These are phyloP conservation scores for Lithophane socia DNA, from an alignment of 2,888 invertebrate genomes.

Conservation along the genomic window DNA sequence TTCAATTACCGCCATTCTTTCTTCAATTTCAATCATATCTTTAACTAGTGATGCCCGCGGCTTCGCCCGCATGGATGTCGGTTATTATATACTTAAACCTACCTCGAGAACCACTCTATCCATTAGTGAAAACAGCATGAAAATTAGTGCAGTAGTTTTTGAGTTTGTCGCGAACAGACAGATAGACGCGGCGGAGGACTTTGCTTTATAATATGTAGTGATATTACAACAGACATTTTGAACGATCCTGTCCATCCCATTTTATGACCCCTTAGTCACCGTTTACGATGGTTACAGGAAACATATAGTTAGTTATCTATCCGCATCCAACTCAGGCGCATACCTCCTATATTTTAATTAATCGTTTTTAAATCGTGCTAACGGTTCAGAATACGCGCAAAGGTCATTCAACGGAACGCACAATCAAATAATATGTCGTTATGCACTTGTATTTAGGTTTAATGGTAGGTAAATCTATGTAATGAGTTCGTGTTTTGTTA, in stretches of 20 bases:
- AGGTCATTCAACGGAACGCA: slow-evolving; percentile 56
- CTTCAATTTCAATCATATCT: background rate
- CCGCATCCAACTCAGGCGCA: slow-evolving; percentile 2
- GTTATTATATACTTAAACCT: too few relatives aligned
- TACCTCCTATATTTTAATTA: slow-evolving; percentile 30
- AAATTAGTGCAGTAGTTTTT: too few relatives aligned
- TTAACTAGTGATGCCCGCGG: too few relatives aligned
- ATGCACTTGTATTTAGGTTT: slow-evolving; percentile 29
- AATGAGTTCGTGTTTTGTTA: slow-evolving; percentile 38
- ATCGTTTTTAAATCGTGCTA: slow-evolving; percentile 44
- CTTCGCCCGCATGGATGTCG: too few relatives aligned
- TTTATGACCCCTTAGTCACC: slow-evolving; percentile 47
- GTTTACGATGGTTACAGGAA: slow-evolving; percentile 37
- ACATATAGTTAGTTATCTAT: slow-evolving; percentile 29
- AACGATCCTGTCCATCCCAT: slow-evolving; percentile 29
- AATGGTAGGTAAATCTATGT: slow-evolving; percentile 32
- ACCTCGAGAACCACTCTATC: too few relatives aligned
- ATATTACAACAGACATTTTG: background rate
- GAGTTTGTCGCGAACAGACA: too few relatives aligned
- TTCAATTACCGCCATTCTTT: background rate
- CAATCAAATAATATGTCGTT: slow-evolving; percentile 38
- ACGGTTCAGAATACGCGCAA: slow-evolving; percentile 54
- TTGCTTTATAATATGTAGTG: too few relatives aligned
- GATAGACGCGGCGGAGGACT: too few relatives aligned
- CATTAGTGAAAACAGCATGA: too few relatives aligned